A percentile compares a stretch with the other conserved stretches of the same genome.
Evolutionary conservation across 1,140 invertebrate species (phyloP).

Genomic region (Pissodes strobi): DNA sequence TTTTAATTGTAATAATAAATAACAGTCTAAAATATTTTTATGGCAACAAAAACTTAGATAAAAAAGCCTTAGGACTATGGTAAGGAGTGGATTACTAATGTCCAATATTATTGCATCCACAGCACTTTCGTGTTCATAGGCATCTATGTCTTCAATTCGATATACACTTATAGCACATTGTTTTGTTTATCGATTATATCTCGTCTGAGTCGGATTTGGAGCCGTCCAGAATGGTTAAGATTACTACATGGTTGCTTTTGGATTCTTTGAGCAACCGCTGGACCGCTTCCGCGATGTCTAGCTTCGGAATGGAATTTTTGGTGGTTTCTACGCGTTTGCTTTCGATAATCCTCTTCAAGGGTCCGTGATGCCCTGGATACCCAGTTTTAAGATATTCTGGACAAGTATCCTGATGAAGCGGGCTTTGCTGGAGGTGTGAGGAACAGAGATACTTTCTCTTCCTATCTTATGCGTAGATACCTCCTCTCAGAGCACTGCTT

Average conservation of each 20-base stretch:
- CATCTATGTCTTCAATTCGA: too few relatives aligned
- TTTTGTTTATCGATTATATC: slow-evolving; percentile 64
- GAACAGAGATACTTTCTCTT: slow-evolving; percentile 60
- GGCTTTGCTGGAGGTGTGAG: slow-evolving; percentile 48
- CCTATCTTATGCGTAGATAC: too few relatives aligned
- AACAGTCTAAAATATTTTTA: too few relatives aligned
- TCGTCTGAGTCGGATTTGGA: slow-evolving; percentile 64
- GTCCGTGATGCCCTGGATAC: slow-evolving; percentile 64
- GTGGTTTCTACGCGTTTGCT: slow-evolving; percentile 71
- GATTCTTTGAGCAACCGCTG: slow-evolving; percentile 78
- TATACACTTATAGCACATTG: too few relatives aligned
- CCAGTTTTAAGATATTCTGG: slow-evolving; percentile 82
- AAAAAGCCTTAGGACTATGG: too few relatives aligned
- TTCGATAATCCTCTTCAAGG: slow-evolving; percentile 80
- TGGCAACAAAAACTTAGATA: too few relatives aligned
- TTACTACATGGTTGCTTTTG: slow-evolving; percentile 78
- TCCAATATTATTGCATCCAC: too few relatives aligned
- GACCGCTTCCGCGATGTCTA: slow-evolving; percentile 87
- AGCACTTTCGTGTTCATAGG: too few relatives aligned
- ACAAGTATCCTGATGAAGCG: slow-evolving; percentile 72
- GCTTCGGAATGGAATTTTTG: slow-evolving; percentile 63
- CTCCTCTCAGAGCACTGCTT: too few relatives aligned
- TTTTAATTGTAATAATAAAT: too few relatives aligned
- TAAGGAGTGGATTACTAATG: too few relatives aligned
- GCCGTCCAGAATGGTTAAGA: slow-evolving; percentile 69